Base-by-base conservation (phyloP, 2,113 vertebrate genomes). In the Dryoscopus gambensis region DNA sequence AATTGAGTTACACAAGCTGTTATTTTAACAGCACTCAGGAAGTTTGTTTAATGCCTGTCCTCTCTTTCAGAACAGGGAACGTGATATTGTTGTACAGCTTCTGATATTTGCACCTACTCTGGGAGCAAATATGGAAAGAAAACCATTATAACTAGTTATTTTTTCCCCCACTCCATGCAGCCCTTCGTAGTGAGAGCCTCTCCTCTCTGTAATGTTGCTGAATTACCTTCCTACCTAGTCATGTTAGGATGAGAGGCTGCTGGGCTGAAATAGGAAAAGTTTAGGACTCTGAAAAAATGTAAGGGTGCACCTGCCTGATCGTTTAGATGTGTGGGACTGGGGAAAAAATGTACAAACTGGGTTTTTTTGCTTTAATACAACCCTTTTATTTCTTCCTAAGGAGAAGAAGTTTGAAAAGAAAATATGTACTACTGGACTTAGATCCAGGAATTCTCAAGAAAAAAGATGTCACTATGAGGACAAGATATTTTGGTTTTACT, bases 1-100 rank as follows among this genome's bases (percentile, higher is more conserved):
- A 96, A 93, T 3, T 18, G 78, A 73, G 46, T 96, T 96, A 50
- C 82, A 89, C 85, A 94, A 96, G 59, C 71, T 69, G 60, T 80
- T 95, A 12, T 69, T 84, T 76, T 90, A 81, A 62, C 30, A 3
- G 57, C 42, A 39, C 46, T 69, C 60, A 20, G 33, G 31, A 50
- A 63, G 62, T 69, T 65, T 35, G 17, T 86, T 80, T 80, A 83
- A 57, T 65, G 37, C 31, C 37, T 49, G 40, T 65, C 73, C 31
- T 78, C 39, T 83, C 21, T 83, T 67, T 44, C 73, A 81, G 33
- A 62, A 35, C 37, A 57, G n/a, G 78, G 42, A 35, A 85, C 7
- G 0, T 17, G 22, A 9, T 64, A 31, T 53, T 85, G 89, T 77
- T 77, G 50, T 55, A 70, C 37, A 56, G 12, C 20, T 50, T 53